Percentiles rank a stretch among this genome's conserved stretches.
These are phyloP conservation scores for Porites lobata DNA, from an alignment of 92 coral and sea anemone genomes.

Conservation along the genomic window DNA sequence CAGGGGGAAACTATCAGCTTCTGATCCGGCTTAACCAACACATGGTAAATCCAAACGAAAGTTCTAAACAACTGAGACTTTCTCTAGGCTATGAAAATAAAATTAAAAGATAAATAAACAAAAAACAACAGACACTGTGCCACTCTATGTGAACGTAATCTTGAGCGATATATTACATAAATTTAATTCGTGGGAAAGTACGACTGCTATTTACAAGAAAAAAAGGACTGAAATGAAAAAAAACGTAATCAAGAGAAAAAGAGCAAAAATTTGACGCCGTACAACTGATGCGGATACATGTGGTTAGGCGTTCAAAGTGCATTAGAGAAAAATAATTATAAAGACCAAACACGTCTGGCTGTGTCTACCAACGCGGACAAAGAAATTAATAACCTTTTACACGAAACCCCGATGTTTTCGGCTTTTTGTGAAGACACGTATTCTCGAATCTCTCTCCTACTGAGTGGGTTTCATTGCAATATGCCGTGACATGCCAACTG, in stretches of 20 bases:
- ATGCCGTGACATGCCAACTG: conserved; percentile 26
- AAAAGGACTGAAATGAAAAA: conserved; percentile 5
- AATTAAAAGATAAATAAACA: not conserved
- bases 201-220: not conserved
- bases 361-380: conserved; percentile 55
- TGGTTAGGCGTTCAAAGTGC: conserved; percentile 15
- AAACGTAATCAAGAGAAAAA: not conserved
- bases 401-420: conserved; percentile 76
- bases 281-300: conserved; percentile 2
- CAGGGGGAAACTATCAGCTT: not conserved
- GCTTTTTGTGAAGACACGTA: conserved; percentile 52
- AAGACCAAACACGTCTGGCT: conserved; percentile 36
- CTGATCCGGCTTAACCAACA: not conserved
- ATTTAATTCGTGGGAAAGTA: conserved; percentile 37
- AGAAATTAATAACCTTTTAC: conserved; percentile 64
- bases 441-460: conserved; percentile 68
- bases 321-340: conserved; percentile 5
- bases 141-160: conserved; percentile 1
- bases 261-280: not conserved
- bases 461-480: conserved; percentile 34
- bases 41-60: not conserved
- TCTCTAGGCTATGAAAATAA: not conserved
- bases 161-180: conserved; percentile 9
- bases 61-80: not conserved
- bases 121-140: conserved; percentile 19